Conservation (phyloP, 2,113 vertebrate genomes). For the Hippolais icterina region DNA sequence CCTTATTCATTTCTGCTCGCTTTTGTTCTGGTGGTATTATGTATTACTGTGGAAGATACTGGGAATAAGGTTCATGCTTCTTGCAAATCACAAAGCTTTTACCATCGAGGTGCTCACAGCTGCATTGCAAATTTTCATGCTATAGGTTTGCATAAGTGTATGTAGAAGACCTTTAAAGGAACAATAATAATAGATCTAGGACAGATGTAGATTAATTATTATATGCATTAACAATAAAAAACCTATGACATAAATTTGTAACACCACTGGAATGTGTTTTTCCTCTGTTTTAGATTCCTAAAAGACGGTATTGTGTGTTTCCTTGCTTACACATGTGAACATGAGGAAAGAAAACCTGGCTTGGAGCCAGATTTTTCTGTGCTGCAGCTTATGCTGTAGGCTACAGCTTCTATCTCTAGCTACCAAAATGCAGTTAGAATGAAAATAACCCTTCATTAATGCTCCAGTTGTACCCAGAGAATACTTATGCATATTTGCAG, state of each 20-base stretch:
- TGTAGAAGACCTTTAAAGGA: background rate
- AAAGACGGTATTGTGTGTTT: background rate
- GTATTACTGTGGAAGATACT: background rate
- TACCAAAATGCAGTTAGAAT: background rate
- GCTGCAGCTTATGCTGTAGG: background rate
- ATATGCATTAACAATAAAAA: background rate
- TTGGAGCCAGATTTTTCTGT: background rate
- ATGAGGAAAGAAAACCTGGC: background rate
- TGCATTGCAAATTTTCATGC: background rate
- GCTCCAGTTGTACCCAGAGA: background rate
- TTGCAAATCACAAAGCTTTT: background rate
- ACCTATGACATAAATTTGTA: rapidly evolving
- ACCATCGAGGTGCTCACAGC: background rate
- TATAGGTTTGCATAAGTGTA: background rate
- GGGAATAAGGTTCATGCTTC: background rate
- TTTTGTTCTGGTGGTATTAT: background rate
- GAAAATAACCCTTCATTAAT: background rate
- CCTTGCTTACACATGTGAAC: background rate
- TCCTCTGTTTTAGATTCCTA: background rate
- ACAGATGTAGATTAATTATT: background rate
- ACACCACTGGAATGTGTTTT: background rate
- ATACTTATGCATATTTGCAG: background rate
- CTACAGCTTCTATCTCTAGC: background rate
- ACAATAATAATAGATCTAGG: background rate
- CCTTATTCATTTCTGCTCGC: rapidly evolving